Evolutionary conservation across 2,797 vertebrate genomes (phyloP).

Genomic region (Erpetoichthys calabaricus): DNA sequence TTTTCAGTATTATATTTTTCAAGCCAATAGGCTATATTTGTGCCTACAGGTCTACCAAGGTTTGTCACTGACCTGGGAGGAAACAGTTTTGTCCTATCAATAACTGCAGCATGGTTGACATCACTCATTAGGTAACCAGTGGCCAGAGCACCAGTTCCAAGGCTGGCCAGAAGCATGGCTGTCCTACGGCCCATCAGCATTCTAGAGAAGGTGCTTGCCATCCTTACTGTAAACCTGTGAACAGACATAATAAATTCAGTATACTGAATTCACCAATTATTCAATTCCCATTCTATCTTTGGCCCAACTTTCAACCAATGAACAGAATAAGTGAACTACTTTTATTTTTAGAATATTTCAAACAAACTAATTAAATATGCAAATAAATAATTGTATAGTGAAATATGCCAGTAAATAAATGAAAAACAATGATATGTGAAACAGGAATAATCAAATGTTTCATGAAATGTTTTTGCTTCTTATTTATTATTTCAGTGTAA

Average conservation of each 20-base stretch:
- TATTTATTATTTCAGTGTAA: too few relatives aligned
- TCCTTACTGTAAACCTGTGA: constrained; percentile 24
- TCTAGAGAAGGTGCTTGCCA: constrained; percentile 67
- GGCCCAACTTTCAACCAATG: background rate
- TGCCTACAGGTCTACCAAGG: too few relatives aligned
- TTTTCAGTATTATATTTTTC: too few relatives aligned
- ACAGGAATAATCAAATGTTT: too few relatives aligned
- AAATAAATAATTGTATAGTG: too few relatives aligned
- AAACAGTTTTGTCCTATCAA: constrained; percentile 55
- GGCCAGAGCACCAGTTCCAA: constrained; percentile 59
- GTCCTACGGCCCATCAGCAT: constrained; percentile 58
- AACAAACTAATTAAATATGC: too few relatives aligned
- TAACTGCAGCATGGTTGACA: constrained; percentile 36
- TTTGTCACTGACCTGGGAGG: constrained; percentile 57
- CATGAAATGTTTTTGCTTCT: too few relatives aligned
- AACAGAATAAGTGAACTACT: background rate
- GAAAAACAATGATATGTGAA: too few relatives aligned
- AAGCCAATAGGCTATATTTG: too few relatives aligned
- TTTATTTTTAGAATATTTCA: too few relatives aligned
- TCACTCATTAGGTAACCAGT: constrained; percentile 56
- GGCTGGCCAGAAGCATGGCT: constrained; percentile 52
- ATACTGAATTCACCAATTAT: background rate
- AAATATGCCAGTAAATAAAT: too few relatives aligned
- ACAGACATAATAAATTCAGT: background rate
- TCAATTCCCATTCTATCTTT: background rate